These are phyloP conservation scores for Podocnemis expansa DNA, from an alignment of 2,113 vertebrate species.

Conservation along the genomic window DNA sequence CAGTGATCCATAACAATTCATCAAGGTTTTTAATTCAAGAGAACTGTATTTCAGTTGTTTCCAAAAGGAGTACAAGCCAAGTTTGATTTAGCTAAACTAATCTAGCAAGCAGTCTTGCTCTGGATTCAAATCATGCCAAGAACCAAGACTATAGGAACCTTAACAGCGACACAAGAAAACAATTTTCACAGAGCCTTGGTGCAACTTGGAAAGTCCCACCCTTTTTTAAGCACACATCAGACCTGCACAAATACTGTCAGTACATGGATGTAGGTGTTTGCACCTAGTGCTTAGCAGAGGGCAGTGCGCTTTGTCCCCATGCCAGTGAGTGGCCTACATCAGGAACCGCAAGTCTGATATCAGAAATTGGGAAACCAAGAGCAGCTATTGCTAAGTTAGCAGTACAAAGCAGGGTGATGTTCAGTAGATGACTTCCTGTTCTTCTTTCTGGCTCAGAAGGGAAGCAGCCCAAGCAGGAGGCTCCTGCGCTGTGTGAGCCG, in stretches of 20 bases:
- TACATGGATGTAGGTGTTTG: not conserved
- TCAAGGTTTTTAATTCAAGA: not conserved
- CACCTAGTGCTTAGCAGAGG: not conserved
- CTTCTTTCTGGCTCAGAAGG: no score
- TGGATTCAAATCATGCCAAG: not conserved
- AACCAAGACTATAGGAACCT: not conserved
- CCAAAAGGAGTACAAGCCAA: not conserved
- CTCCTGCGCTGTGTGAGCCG: no score
- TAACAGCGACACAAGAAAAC: fast-evolving
- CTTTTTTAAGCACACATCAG: not conserved
- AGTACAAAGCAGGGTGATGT: no score
- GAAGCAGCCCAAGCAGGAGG: no score
- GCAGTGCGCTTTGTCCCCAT: no score
- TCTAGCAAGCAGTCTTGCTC: not conserved
- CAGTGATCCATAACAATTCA: not conserved
- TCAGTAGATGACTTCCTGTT: no score
- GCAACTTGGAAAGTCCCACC: not conserved
- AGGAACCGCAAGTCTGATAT: no score
- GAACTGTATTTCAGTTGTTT: not conserved
- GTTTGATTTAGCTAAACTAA: not conserved
- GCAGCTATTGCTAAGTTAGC: no score
- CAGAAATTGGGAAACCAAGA: no score
- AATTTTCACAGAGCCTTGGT: not conserved
- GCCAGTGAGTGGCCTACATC: no score
- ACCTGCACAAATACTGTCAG: not conserved